Percentiles rank a stretch among this genome's conserved stretches.
phyloP scores from a whole-genome alignment of 2,797 vertebrate genomes.

The Scyliorhinus canicula region DNA sequence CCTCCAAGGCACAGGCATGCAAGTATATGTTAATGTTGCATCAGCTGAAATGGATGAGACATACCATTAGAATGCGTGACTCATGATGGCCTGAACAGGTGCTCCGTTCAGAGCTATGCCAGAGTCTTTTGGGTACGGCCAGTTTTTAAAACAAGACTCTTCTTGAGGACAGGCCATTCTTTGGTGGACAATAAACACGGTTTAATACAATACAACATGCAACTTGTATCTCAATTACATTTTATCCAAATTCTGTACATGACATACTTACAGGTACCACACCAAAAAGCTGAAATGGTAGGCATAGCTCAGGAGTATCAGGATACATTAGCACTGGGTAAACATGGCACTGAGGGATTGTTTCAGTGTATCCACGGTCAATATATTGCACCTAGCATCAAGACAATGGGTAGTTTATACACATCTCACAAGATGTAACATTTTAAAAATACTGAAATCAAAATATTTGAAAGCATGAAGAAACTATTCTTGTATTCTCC shows the following conservation, averaged over 20 bases:
- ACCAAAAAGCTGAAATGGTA: slow-evolving; percentile 74
- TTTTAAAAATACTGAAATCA: neutral
- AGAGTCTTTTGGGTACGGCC: neutral
- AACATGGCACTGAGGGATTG: slow-evolving; percentile 78
- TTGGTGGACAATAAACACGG: neutral
- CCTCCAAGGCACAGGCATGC: too few species aligned
- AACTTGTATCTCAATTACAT: neutral
- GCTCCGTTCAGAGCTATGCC: neutral
- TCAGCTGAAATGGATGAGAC: too few species aligned
- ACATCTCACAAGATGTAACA: neutral
- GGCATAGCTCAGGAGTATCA: slow-evolving; percentile 71
- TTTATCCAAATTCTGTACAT: neutral
- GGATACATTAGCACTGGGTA: slow-evolving; percentile 73
- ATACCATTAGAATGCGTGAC: too few species aligned
- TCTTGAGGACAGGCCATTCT: neutral
- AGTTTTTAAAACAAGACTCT: neutral
- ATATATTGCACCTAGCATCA: slow-evolving; percentile 72
- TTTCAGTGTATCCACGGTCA: slow-evolving; percentile 76
- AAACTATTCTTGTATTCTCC: neutral
- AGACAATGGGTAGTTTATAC: slow-evolving; percentile 31
- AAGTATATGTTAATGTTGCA: too few species aligned
- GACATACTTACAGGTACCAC: slow-evolving; percentile 68
- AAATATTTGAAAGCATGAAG: neutral
- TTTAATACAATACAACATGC: neutral
- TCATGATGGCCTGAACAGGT: neutral